These are phyloP conservation scores for Drosophila pachea DNA, from an alignment of 1,140 invertebrate species.

Conservation along the genomic window DNA sequence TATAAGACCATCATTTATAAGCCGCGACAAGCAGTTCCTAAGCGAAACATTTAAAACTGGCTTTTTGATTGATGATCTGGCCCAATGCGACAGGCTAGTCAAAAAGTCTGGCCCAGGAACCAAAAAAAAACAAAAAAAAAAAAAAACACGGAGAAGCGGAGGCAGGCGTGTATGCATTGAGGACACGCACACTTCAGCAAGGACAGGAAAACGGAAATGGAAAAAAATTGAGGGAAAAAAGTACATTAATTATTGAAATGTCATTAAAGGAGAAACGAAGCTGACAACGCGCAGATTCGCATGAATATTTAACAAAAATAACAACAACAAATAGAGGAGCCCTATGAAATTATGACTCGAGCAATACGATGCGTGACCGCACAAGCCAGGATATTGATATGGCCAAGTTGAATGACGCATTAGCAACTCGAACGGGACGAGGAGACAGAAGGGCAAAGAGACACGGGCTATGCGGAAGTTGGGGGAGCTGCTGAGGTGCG, in stretches of 20 bases:
- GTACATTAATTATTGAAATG: slow-evolving; percentile 77
- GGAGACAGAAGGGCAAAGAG: not conserved
- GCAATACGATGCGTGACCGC: slow-evolving; percentile 66
- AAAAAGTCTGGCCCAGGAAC: slow-evolving; percentile 51
- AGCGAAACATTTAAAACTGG: slow-evolving; percentile 68
- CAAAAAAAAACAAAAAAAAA: slow-evolving; percentile 8
- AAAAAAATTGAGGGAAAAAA: slow-evolving; percentile 39
- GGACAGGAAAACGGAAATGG: slow-evolving; percentile 42
- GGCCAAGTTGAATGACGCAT: slow-evolving; percentile 35
- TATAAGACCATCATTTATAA: slow-evolving; percentile 69
- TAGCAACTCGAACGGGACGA: not conserved
- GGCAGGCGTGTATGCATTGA: slow-evolving; percentile 7
- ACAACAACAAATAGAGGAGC: slow-evolving; percentile 42
- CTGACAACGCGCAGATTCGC: slow-evolving; percentile 70
- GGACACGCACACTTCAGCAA: slow-evolving; percentile 60
- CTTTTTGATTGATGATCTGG: slow-evolving; percentile 66
- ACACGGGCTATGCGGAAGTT: not conserved
- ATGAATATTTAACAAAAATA: slow-evolving; percentile 72
- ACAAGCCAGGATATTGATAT: slow-evolving; percentile 53
- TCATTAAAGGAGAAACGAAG: slow-evolving; percentile 67
- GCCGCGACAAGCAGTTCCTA: slow-evolving; percentile 65
- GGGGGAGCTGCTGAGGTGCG: slow-evolving; percentile 35
- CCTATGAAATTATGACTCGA: slow-evolving; percentile 61
- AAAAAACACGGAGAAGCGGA: slow-evolving; percentile 1
- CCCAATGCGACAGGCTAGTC: slow-evolving; percentile 53